phyloP scores from a whole-genome alignment of 2,797 vertebrate species.

The Arremon brunneinucha region DNA sequence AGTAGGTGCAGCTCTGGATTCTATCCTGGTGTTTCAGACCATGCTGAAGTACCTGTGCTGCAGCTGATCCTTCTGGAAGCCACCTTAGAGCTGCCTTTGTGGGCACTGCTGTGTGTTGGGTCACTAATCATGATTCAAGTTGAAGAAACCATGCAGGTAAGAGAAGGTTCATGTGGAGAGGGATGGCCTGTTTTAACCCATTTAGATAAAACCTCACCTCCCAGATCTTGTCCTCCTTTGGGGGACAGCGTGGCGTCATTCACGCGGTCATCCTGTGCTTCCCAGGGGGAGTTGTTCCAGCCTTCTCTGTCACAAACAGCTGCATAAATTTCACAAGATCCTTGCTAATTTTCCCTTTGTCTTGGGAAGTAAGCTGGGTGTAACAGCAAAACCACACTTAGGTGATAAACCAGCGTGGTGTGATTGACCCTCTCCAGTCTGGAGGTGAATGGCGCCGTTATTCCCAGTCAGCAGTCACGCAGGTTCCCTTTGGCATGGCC shows the following conservation, averaged over 20 bases:
- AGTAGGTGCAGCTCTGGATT: background rate
- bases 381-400: background rate
- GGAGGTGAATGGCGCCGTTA: background rate
- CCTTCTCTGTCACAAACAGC: background rate
- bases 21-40: background rate
- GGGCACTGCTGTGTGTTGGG: background rate
- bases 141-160: background rate
- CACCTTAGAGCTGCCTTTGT: background rate
- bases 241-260: background rate
- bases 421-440: background rate
- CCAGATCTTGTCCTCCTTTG: background rate
- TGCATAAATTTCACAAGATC: background rate
- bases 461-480: accelerated
- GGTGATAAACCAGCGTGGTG: background rate
- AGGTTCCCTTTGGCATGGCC: background rate
- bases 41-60: accelerated
- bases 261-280: background rate
- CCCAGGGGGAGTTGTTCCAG: background rate
- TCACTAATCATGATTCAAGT: background rate
- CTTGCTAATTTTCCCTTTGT: background rate
- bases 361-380: background rate
- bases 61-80: background rate
- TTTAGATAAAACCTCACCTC: background rate
- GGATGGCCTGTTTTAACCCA: background rate
- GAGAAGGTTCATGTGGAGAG: background rate